These are phyloP conservation scores for Leptobrachium leishanense DNA, from an alignment of 2,113 vertebrate genomes.

Conservation along the genomic window DNA sequence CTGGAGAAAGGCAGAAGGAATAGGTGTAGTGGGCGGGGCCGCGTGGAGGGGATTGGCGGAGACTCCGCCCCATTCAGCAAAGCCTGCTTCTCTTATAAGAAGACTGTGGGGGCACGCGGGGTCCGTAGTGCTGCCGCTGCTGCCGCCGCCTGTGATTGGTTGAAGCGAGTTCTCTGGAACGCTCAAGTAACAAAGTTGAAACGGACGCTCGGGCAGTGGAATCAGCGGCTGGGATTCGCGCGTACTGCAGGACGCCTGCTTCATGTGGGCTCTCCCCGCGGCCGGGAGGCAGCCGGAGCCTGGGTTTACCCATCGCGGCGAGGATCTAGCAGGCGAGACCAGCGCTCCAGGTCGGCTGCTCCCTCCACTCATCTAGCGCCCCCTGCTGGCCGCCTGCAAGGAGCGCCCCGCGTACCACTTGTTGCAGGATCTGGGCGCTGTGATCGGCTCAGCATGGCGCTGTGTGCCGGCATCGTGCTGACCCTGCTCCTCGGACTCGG, in stretches of 20 bases:
- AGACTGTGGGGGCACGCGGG: neutral
- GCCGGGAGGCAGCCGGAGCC: neutral
- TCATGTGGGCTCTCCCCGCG: neutral
- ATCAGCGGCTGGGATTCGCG: neutral
- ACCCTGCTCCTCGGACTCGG: conserved; percentile 53
- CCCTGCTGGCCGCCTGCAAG: neutral
- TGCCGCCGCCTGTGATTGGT: neutral
- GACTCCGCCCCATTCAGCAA: conserved; percentile 44
- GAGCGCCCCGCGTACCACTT: neutral
- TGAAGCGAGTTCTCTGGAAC: neutral
- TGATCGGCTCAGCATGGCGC: conserved; percentile 39
- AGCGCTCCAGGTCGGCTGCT: conserved; percentile 44
- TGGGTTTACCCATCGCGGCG: neutral
- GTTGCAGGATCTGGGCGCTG: neutral
- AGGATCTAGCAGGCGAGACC: neutral
- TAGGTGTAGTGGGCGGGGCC: conserved; percentile 53
- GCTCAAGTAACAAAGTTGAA: neutral
- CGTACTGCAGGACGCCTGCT: neutral
- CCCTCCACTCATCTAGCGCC: neutral
- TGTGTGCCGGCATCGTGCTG: conserved; percentile 30
- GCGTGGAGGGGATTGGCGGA: conserved; percentile 50
- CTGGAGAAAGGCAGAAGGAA: conserved; percentile 2
- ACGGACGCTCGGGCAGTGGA: neutral
- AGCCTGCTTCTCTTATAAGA: conserved; percentile 29
- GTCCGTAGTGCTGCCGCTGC: neutral